Percentiles rank a stretch among this genome's conserved stretches.
These are phyloP conservation scores for Molossus molossus DNA, from an alignment of 2,797 vertebrate genomes.

Conservation along the genomic window DNA sequence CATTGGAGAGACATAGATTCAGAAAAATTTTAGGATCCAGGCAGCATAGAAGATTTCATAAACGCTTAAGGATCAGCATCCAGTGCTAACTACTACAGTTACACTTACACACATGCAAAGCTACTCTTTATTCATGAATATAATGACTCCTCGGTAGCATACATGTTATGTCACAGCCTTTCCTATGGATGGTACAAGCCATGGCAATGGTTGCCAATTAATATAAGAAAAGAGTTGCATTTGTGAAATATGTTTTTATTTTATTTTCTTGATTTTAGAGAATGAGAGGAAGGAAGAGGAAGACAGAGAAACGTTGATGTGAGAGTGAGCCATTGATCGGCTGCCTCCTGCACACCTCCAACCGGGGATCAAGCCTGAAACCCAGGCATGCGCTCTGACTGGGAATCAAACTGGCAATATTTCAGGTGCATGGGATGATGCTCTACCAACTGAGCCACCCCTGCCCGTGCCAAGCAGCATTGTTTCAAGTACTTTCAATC, in stretches of 20 bases:
- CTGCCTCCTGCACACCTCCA: too few relatives aligned
- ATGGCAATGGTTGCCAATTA: neutral
- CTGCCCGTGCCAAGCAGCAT: too few relatives aligned
- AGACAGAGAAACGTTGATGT: too few relatives aligned
- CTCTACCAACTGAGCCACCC: too few relatives aligned
- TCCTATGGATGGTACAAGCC: neutral
- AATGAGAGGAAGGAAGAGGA: too few relatives aligned
- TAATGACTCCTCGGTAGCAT: neutral
- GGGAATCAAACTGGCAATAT: too few relatives aligned
- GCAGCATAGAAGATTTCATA: neutral
- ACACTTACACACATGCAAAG: neutral
- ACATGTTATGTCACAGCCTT: neutral
- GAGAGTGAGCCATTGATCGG: too few relatives aligned
- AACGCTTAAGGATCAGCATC: neutral
- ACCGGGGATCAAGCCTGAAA: too few relatives aligned
- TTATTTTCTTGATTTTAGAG: too few relatives aligned
- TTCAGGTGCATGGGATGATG: too few relatives aligned
- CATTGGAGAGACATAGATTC: neutral
- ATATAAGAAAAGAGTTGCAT: neutral
- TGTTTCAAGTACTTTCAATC: neutral
- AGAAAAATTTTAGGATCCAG: neutral
- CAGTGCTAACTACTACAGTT: neutral
- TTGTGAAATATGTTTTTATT: neutral
- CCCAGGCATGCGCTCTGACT: too few relatives aligned
- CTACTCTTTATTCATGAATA: conserved; percentile 3